Base-by-base conservation (phyloP, 2,113 vertebrate genomes). In the Asarcornis scutulata region DNA sequence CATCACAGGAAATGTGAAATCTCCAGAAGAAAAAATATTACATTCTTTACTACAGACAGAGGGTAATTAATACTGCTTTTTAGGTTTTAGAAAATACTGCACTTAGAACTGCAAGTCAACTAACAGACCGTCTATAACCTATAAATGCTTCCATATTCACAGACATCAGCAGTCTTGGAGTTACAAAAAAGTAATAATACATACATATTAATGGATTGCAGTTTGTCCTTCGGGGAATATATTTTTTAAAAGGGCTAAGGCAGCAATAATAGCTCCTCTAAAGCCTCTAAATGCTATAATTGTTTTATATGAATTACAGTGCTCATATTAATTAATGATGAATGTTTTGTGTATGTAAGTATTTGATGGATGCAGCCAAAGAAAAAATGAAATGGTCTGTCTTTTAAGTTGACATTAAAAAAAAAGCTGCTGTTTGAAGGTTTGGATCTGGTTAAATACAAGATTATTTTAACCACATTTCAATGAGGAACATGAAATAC, bases 31-130 rank as follows among this genome's bases (percentile, higher is more conserved):
- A 96, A 95, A 95, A 92, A 86, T 62, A 91, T 87, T 93, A 91
- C 89, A 92, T 83, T 69, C 82, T 86, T 91, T 94, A 73, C 91
- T 94, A 85, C 58, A 97, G 93, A 97, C 89, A 96, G 93, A 96
- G 96, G 53, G 92, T 95, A 98, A 98, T 98, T 98, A 98, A 97
- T 97, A 97, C 86, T 97, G 98, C 98, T 97, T 98, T 98, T 98
- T 97, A 97, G 93, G 93, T 96, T 97, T 94, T 90, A 97, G 95
- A 97, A 98, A 98, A 97, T 96, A 97, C 96, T 98, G 95, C 97
- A 95, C 94, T 98, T 97, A 98, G 95, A 98, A 97, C 91, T 96
- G 89, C 96, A 96, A 98, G 97, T 96, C 83, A 68, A 97, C 95
- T 89, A 92, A 95, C 85, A 9, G 96, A 86, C 95, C 38, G 34